Percentiles rank a stretch among this genome's conserved stretches.
These are phyloP conservation scores for Rhorus exstirpatorius DNA, from an alignment of 2,888 invertebrate species.

Conservation along the genomic window DNA sequence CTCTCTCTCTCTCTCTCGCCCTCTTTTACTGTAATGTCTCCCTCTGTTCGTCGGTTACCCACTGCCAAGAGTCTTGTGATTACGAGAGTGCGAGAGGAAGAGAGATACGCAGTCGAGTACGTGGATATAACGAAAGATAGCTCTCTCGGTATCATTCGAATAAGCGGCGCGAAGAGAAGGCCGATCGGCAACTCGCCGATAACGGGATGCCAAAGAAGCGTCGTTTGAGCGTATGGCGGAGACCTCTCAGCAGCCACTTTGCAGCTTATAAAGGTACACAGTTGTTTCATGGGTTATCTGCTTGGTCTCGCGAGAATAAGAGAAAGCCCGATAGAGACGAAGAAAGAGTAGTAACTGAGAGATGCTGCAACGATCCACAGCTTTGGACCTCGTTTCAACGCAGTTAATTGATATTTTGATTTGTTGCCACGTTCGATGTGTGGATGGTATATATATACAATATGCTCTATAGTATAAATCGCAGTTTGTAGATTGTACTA, in stretches of 20 bases:
- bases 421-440: constrained; percentile 67
- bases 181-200: constrained; percentile 79
- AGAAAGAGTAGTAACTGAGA: constrained; percentile 17
- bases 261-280: background rate
- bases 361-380: constrained; percentile 35
- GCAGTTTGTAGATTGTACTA: constrained; percentile 4
- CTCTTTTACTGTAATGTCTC: constrained; percentile 46
- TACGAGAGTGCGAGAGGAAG: constrained; percentile 38
- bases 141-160: constrained; percentile 70
- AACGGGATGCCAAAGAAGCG: constrained; percentile 78
- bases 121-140: constrained; percentile 58
- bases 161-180: constrained; percentile 58
- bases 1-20: constrained; percentile 15
- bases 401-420: constrained; percentile 73
- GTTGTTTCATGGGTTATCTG: constrained; percentile 52
- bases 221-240: constrained; percentile 50
- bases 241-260: constrained; percentile 34
- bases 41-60: constrained; percentile 15
- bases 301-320: constrained; percentile 50
- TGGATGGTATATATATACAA: constrained; percentile 8
- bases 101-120: constrained; percentile 44
- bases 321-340: constrained; percentile 39
- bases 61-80: constrained; percentile 46
- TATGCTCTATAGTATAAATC: background rate
- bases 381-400: constrained; percentile 50